phyloP scores from a whole-genome alignment of 2,797 vertebrate genomes.

The Bovichtus variegatus region DNA sequence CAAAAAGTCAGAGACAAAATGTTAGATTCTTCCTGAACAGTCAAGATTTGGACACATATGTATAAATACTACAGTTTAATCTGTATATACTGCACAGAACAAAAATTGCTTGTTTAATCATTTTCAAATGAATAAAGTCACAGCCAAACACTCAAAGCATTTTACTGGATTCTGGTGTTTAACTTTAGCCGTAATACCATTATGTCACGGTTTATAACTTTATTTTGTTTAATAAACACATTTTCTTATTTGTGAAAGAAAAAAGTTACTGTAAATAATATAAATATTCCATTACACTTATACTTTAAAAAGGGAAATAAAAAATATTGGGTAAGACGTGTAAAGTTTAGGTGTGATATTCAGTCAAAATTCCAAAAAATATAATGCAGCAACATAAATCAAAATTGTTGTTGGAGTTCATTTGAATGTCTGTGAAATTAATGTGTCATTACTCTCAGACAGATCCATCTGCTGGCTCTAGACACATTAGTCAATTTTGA shows the following conservation, averaged over 20 bases:
- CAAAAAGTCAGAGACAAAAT: constrained; percentile 30
- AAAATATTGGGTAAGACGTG: neutral
- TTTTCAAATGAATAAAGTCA: neutral
- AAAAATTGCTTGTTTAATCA: neutral
- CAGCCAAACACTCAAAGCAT: neutral
- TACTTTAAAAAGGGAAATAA: neutral
- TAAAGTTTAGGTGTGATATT: constrained; percentile 5
- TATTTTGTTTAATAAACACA: neutral
- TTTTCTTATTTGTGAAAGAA: neutral
- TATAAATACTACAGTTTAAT: neutral
- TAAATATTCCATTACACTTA: neutral
- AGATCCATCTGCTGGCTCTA: constrained; percentile 68
- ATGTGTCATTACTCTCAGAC: constrained; percentile 64
- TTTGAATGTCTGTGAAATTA: constrained; percentile 57
- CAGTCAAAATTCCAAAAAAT: constrained; percentile 14
- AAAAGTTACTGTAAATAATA: neutral
- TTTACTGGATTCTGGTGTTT: neutral
- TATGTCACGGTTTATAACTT: neutral
- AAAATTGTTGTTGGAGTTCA: constrained; percentile 38
- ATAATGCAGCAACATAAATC: constrained; percentile 33
- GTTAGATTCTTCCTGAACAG: neutral
- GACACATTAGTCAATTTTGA: constrained; percentile 64
- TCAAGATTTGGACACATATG: neutral
- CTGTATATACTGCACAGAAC: neutral
- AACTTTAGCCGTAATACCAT: neutral